Evolutionary conservation across 2,888 invertebrate species (phyloP).

Genomic region (Eupithecia insigniata): DNA sequence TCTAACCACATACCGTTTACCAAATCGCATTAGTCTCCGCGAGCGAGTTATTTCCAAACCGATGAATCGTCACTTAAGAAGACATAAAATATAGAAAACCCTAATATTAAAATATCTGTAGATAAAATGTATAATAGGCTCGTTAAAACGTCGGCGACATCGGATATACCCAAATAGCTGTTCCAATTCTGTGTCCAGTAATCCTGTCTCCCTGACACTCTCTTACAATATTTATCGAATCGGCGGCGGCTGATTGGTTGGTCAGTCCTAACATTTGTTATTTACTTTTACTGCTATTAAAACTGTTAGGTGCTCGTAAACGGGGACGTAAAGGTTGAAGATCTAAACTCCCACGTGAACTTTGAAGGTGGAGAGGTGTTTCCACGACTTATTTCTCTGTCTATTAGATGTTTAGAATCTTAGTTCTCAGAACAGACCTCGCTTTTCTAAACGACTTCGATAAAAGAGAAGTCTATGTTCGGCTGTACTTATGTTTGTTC

Average conservation of each 20-base stretch:
- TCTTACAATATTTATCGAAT: background rate
- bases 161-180: slow-evolving; percentile 31
- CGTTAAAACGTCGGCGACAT: slow-evolving; percentile 21
- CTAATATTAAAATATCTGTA: background rate
- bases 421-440: background rate
- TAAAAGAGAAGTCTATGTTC: background rate
- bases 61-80: background rate
- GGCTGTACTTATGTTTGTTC: background rate
- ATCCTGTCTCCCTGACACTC: slow-evolving; percentile 8
- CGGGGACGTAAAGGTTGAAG: background rate
- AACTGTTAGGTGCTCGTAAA: background rate
- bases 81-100: background rate
- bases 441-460: background rate
- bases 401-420: background rate
- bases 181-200: slow-evolving; percentile 19
- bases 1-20: background rate
- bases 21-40: background rate
- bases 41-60: background rate
- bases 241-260: background rate
- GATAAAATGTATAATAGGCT: slow-evolving; percentile 13
- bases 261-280: background rate
- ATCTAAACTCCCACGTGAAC: background rate
- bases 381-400: background rate
- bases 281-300: slow-evolving; percentile 2
- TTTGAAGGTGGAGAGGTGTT: background rate